phyloP scores from a whole-genome alignment of 2,888 invertebrate genomes.

The Caenorhabditis drosophilae region DNA sequence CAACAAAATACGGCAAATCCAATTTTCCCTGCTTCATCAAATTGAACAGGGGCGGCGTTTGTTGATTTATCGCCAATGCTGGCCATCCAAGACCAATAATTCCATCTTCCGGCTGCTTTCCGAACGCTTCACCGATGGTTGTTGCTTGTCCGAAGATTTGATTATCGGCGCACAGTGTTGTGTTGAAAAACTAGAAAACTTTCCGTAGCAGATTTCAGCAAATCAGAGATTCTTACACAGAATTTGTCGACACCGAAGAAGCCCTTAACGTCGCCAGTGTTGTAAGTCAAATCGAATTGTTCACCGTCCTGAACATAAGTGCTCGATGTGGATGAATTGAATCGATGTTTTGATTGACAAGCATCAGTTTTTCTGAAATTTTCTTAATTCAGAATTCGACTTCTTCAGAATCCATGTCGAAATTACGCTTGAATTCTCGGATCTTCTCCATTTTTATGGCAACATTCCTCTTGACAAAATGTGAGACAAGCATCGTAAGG shows the following conservation, averaged over 20 bases:
- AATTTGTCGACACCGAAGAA: slow-evolving; percentile 51
- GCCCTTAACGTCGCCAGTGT: slow-evolving; percentile 62
- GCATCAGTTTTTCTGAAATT: slow-evolving; percentile 31
- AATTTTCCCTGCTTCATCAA: slow-evolving; percentile 53
- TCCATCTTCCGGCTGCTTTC: slow-evolving; percentile 67
- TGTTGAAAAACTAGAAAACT: slow-evolving; percentile 50
- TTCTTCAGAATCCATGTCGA: too few relatives aligned
- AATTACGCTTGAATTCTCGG: slow-evolving; percentile 13
- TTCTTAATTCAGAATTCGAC: neutral
- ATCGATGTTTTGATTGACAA: slow-evolving; percentile 50
- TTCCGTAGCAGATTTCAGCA: neutral
- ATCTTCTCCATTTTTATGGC: slow-evolving; percentile 7
- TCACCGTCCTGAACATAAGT: slow-evolving; percentile 42
- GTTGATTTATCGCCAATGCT: slow-evolving; percentile 71
- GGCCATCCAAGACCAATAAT: slow-evolving; percentile 71
- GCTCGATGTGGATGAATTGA: slow-evolving; percentile 39
- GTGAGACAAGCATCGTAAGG: slow-evolving; percentile 46
- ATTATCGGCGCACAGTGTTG: slow-evolving; percentile 66
- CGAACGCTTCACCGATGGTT: slow-evolving; percentile 72
- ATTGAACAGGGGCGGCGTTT: slow-evolving; percentile 64
- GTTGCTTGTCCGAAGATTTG: slow-evolving; percentile 73
- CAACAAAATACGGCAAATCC: slow-evolving; percentile 45
- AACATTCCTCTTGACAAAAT: slow-evolving; percentile 47
- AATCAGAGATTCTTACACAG: slow-evolving; percentile 38
- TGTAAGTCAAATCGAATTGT: slow-evolving; percentile 54